These are phyloP conservation scores for Polydesmus complanatus DNA, from an alignment of 2,888 invertebrate species.

Conservation along the genomic window DNA sequence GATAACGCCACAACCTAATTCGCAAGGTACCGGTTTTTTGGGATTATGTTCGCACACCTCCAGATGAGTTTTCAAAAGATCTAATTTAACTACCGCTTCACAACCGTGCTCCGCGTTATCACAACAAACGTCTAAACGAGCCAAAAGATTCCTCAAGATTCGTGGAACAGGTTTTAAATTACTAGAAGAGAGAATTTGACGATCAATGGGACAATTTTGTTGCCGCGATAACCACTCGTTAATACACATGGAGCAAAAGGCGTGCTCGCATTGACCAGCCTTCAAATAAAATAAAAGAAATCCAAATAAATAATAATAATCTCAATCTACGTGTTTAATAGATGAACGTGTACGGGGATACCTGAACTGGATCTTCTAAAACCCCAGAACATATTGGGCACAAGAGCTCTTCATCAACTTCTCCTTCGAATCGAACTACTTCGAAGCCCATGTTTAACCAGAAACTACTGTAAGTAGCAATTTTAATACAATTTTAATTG, in stretches of 20 bases:
- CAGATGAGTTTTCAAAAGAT: slow-evolving; percentile 64
- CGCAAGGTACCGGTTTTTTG: slow-evolving; percentile 82
- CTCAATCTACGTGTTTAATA: neutral
- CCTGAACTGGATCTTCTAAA: slow-evolving; percentile 87
- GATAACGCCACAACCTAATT: slow-evolving; percentile 82
- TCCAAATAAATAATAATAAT: neutral
- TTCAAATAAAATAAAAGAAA: slow-evolving; percentile 32
- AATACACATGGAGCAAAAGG: slow-evolving; percentile 83
- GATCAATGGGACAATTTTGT: slow-evolving; percentile 87
- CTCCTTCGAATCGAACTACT: slow-evolving; percentile 80
- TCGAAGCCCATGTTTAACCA: slow-evolving; percentile 99
- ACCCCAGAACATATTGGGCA: slow-evolving; percentile 95
- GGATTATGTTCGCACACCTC: slow-evolving; percentile 90
- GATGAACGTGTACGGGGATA: slow-evolving; percentile 29
- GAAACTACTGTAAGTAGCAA: too few species aligned
- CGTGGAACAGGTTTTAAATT: slow-evolving; percentile 84
- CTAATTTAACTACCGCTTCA: slow-evolving; percentile 67
- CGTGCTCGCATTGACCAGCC: slow-evolving; percentile 93
- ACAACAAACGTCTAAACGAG: slow-evolving; percentile 76
- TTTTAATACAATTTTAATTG: too few species aligned
- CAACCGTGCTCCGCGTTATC: slow-evolving; percentile 84
- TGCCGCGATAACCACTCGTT: slow-evolving; percentile 89
- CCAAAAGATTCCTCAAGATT: slow-evolving; percentile 78
- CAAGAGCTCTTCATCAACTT: slow-evolving; percentile 90
- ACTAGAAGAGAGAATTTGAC: slow-evolving; percentile 73